Evolutionary conservation across 2,888 invertebrate genomes (phyloP).

Genomic region (Aleiodes alternator): DNA sequence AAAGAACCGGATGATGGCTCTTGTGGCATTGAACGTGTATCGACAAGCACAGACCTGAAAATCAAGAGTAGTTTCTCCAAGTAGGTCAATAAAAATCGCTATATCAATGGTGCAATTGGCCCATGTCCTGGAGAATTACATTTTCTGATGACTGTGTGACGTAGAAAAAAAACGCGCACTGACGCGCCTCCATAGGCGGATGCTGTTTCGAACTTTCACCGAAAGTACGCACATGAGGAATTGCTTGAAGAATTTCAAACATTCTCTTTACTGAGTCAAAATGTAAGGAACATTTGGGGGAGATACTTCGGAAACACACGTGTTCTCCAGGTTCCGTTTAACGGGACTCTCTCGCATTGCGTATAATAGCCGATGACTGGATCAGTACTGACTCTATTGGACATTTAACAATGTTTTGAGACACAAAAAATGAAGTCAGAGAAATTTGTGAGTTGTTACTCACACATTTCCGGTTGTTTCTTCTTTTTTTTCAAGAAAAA

Average conservation of each 20-base stretch:
- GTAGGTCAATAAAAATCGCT: too few species aligned
- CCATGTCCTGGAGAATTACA: too few species aligned
- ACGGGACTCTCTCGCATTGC: constrained; percentile 4
- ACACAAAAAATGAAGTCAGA: constrained; percentile 1
- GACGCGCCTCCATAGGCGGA: neutral
- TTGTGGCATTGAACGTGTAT: constrained; percentile 15
- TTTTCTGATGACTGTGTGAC: neutral
- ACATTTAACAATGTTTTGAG: neutral
- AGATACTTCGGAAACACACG: constrained; percentile 2
- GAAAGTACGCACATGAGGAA: neutral
- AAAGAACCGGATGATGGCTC: constrained; percentile 3
- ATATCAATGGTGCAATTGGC: too few species aligned
- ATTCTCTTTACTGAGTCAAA: neutral
- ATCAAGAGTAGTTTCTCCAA: too few species aligned
- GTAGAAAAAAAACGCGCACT: neutral
- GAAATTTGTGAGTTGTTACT: constrained; percentile 2
- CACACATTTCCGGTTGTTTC: neutral
- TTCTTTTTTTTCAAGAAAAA: neutral
- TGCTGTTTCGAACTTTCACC: constrained; percentile 9
- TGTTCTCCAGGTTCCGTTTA: constrained; percentile 7
- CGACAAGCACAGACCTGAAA: neutral
- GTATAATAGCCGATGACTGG: constrained; percentile 10
- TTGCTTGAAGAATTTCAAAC: neutral
- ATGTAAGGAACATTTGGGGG: neutral
- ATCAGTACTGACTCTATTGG: neutral